These are phyloP conservation scores for Leptobrachium ailaonicum DNA, from an alignment of 2,113 vertebrate species.

Conservation along the genomic window DNA sequence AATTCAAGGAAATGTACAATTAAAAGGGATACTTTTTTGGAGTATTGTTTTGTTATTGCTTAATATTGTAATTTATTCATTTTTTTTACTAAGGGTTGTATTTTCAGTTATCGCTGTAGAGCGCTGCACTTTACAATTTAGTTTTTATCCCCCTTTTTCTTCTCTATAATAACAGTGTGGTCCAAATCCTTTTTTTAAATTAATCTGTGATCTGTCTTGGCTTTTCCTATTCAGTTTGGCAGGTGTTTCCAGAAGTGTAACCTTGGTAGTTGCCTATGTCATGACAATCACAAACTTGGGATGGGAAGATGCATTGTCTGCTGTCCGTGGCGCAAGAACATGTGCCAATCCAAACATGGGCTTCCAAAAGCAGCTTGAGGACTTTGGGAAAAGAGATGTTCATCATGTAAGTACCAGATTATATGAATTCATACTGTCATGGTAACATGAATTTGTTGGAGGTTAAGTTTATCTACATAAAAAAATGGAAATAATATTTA, in stretches of 20 bases:
- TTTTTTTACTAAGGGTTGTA: too few species aligned
- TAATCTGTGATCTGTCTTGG: background rate
- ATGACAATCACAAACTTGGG: conserved; percentile 91
- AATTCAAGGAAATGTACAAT: too few species aligned
- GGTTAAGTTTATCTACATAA: background rate
- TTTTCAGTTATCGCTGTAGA: too few species aligned
- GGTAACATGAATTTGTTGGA: background rate
- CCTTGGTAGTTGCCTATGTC: conserved; percentile 90
- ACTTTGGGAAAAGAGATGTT: conserved; percentile 82
- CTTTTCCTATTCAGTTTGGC: conserved; percentile 75
- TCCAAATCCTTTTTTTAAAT: too few species aligned
- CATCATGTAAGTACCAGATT: conserved; percentile 70
- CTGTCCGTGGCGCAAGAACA: conserved; percentile 79
- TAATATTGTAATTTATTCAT: too few species aligned
- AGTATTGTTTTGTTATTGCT: too few species aligned
- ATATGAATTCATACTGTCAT: too few species aligned
- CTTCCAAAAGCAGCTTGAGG: conserved; percentile 90
- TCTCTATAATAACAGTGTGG: too few species aligned
- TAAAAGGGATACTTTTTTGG: too few species aligned
- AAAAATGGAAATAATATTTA: background rate
- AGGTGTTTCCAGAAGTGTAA: conserved; percentile 93
- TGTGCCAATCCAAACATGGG: conserved; percentile 90
- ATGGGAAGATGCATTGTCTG: conserved; percentile 87
- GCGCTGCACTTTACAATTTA: too few species aligned
- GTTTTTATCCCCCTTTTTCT: too few species aligned